A percentile compares a stretch with the other conserved stretches of the same genome.
phyloP scores from a whole-genome alignment of 1,140 invertebrate species.

The Oryctes rhinoceros region DNA sequence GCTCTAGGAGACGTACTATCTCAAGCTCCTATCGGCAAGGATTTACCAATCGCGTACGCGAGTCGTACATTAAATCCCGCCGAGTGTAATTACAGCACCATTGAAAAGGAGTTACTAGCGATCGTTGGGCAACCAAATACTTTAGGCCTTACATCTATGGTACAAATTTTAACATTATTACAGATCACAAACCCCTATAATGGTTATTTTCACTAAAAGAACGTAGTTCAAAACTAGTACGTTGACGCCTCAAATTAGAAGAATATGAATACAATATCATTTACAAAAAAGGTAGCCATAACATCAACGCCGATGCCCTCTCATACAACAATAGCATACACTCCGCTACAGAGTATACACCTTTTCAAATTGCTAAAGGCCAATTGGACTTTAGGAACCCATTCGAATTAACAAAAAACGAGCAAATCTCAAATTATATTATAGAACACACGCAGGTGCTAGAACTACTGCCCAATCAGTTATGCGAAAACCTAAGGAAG shows the following conservation, averaged over 20 bases:
- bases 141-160: conserved; percentile 50
- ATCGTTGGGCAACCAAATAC: conserved; percentile 46
- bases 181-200: conserved; percentile 42
- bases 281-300: conserved; percentile 48
- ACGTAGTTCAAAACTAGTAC: conserved; percentile 60
- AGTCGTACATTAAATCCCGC: conserved; percentile 51
- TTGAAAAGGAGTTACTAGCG: conserved; percentile 56
- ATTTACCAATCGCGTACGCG: conserved; percentile 52
- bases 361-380: too few relatives aligned
- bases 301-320: conserved; percentile 49
- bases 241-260: conserved; percentile 62
- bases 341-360: conserved; percentile 26
- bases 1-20: too few relatives aligned
- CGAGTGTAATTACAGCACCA: conserved; percentile 57
- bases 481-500: too few relatives aligned
- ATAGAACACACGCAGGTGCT: too few relatives aligned
- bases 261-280: conserved; percentile 47
- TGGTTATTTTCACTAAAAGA: conserved; percentile 39
- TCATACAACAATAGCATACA: too few relatives aligned
- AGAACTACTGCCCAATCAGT: too few relatives aligned
- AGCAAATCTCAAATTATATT: too few relatives aligned
- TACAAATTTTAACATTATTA: conserved; percentile 45
- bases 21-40: conserved; percentile 50
- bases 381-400: too few relatives aligned
- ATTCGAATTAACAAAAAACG: too few relatives aligned